Percentiles rank a stretch among this genome's conserved stretches.
phyloP scores from a whole-genome alignment of 2,113 vertebrate genomes.

The Dasyurus viverrinus region DNA sequence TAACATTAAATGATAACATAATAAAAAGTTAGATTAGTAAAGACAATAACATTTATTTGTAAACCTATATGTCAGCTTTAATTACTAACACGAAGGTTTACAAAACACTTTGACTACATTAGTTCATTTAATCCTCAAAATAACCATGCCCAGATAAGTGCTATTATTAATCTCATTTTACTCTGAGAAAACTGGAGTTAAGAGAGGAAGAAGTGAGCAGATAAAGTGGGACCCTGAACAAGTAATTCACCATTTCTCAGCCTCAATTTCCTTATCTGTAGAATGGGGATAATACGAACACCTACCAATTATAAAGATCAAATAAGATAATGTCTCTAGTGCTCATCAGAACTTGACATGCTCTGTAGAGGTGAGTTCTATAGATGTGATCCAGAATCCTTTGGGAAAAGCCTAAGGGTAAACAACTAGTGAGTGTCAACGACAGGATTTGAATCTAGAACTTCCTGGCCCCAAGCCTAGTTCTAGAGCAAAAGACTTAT shows the following conservation, averaged over 20 bases:
- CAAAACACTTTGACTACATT: not conserved
- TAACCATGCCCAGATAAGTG: too few relatives aligned
- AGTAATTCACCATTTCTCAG: not conserved
- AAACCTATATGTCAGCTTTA: not conserved
- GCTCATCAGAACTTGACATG: not conserved
- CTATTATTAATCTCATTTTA: not conserved
- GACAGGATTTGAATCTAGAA: not conserved
- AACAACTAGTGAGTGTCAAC: not conserved
- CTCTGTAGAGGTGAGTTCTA: not conserved
- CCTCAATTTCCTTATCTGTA: not conserved
- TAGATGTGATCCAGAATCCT: not conserved
- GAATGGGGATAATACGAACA: not conserved
- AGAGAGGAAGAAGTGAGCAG: not conserved
- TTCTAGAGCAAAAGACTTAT: not conserved
- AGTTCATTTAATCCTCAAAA: not conserved
- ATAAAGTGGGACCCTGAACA: not conserved
- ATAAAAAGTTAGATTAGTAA: not conserved
- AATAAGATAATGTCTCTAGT: not conserved
- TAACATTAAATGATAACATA: not conserved
- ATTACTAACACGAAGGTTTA: not conserved
- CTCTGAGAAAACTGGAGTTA: not conserved
- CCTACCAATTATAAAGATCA: not conserved
- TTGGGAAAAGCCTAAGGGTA: not conserved
- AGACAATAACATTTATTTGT: not conserved
- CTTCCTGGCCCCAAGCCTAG: not conserved